Evolutionary conservation across 2,113 vertebrate species (phyloP).

Genomic region (Saccopteryx bilineata): DNA sequence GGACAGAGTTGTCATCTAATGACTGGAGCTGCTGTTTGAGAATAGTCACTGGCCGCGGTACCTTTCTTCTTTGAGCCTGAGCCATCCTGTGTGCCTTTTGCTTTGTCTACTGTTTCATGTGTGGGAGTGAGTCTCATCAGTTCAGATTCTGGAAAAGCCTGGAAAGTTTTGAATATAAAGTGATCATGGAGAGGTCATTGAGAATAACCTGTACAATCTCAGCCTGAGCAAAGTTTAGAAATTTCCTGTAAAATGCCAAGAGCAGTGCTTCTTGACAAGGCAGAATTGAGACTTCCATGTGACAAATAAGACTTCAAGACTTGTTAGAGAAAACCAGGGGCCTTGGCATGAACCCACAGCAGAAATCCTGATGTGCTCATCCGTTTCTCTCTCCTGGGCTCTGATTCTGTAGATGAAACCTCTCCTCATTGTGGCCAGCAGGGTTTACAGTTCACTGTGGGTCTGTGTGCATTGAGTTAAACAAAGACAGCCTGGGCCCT

Average conservation of each 20-base stretch:
- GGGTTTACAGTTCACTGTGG: too few relatives aligned
- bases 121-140: neutral
- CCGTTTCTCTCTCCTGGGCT: neutral
- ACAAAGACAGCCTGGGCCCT: neutral
- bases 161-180: neutral
- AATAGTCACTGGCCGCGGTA: neutral
- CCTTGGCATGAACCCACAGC: neutral
- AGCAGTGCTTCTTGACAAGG: neutral
- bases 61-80: neutral
- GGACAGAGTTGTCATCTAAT: neutral
- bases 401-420: neutral
- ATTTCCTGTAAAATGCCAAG: neutral
- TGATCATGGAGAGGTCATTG: neutral
- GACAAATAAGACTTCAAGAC: neutral
- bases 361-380: fast-evolving
- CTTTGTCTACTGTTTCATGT: neutral
- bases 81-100: neutral
- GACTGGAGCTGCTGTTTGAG: neutral
- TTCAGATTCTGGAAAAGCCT: conserved; percentile 53
- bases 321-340: neutral
- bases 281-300: neutral
- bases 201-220: neutral
- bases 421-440: neutral
- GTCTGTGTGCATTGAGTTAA: neutral
- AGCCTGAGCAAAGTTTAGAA: neutral